Evolutionary conservation across 2,888 invertebrate genomes (phyloP).

Genomic region (Pristionchus japonicus): DNA sequence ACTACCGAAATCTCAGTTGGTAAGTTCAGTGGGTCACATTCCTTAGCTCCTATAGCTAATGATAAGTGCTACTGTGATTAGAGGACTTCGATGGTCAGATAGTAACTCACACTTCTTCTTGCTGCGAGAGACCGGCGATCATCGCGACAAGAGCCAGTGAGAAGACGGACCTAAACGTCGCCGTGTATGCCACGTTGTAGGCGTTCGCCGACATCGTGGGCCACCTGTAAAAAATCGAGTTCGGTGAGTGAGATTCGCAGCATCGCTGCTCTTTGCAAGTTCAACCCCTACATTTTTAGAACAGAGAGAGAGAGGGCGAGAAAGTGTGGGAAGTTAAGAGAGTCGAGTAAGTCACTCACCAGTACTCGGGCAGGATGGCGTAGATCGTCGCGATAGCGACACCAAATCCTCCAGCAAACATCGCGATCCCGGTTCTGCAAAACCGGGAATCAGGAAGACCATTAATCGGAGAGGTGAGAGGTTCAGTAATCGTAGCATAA

Average conservation of each 20-base stretch:
- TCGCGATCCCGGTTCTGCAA: not conserved
- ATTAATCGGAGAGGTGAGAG: too few relatives aligned
- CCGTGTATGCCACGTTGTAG: constrained; percentile 72
- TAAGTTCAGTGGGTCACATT: not conserved
- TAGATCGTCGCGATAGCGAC: constrained; percentile 63
- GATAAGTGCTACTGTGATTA: too few relatives aligned
- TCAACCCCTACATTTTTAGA: too few relatives aligned
- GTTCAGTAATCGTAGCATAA: too few relatives aligned
- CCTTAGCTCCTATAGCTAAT: too few relatives aligned
- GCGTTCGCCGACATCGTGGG: constrained; percentile 54
- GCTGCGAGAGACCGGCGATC: constrained; percentile 56
- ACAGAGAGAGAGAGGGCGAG: too few relatives aligned
- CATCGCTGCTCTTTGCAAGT: not conserved
- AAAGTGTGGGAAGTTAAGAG: too few relatives aligned
- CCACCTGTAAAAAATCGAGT: not conserved
- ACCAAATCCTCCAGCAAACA: constrained; percentile 50
- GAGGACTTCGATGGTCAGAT: too few relatives aligned
- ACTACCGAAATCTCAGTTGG: not conserved
- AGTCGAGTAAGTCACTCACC: constrained; percentile 52
- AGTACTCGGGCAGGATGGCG: constrained; percentile 73
- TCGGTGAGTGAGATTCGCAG: not conserved
- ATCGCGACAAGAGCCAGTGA: constrained; percentile 62
- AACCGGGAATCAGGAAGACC: not conserved
- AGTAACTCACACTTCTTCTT: constrained; percentile 48
- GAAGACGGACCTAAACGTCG: constrained; percentile 70